Evolutionary conservation across 2,113 vertebrate species (phyloP), one percentile per base, ranked within the genome.

Genomic region (Brachirus orientalis): DNA sequence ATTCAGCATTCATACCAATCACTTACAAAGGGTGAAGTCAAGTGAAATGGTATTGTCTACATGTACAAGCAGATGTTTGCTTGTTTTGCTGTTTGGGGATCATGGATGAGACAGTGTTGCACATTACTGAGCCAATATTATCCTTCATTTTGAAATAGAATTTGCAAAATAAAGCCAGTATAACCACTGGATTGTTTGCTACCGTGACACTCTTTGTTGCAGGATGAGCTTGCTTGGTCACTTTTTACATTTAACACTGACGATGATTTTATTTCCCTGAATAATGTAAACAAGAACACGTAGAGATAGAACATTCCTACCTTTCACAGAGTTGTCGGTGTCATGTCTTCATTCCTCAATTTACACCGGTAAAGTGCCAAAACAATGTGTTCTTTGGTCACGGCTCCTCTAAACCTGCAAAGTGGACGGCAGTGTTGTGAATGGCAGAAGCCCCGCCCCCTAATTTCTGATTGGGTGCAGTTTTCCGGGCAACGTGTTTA

Each of bases 391-490:
- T 3, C 5, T 0, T n/a, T n/a, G n/a, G 4, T 10, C 6, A 12
- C 6, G 1, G 17, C n/a, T 45, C 33, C 13, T 44, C 1, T 36
- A 58, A 33, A 60, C 19, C 19, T 46, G 4, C 14, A 1, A 1
- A 11, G 14, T 1, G 13, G 1, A 16, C 13, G 22, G 1, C 2
- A 38, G 13, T 60, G 8, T 75, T 78, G 54, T 57, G 60, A 69
- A 78, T 63, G 0, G 10, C 41, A 0, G 3, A 46, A 4, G 55
- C 44, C 69, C 73, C 71, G 65, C 51, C 65, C 12, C 6, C 65
- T 10, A 1, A 1, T 7, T 10, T 36, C 3, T 54, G 35, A 90
- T 91, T 89, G 86, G 91, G 47, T 54, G 13, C 8, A 8, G 3
- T 11, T 3, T n/a, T 17, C 8, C 1, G 7, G 4, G 2, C 0